phyloP scores from a whole-genome alignment of 2,113 vertebrate species.

The Rhabdornis inornatus region DNA sequence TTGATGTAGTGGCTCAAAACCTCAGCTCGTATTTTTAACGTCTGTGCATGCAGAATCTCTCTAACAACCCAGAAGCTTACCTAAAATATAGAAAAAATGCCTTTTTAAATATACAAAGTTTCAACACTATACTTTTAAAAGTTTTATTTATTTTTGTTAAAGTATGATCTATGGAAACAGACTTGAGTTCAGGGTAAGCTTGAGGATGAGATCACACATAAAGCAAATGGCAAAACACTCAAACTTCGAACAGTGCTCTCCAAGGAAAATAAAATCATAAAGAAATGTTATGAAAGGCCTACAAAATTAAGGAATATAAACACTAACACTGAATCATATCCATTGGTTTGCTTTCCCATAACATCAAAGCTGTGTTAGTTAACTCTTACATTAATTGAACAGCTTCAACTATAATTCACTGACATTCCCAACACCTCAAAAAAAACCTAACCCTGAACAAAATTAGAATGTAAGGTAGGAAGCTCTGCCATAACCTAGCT shows the following conservation, averaged over 20 bases:
- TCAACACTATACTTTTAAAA: background rate
- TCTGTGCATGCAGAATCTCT: slow-evolving; percentile 97
- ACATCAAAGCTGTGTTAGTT: background rate
- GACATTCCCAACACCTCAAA: background rate
- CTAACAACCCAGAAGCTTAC: slow-evolving; percentile 98
- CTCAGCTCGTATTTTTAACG: slow-evolving; percentile 97
- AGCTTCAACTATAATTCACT: background rate
- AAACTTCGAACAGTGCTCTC: background rate
- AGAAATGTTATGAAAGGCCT: background rate
- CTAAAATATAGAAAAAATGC: slow-evolving; percentile 66
- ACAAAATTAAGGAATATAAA: background rate
- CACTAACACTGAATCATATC: background rate
- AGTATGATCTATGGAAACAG: background rate
- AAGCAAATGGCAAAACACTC: background rate
- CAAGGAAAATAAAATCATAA: background rate
- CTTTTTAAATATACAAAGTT: background rate
- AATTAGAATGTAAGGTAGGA: background rate
- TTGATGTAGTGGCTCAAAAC: slow-evolving; percentile 98
- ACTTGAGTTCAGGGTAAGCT: background rate
- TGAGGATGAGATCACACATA: background rate
- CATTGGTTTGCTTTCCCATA: background rate
- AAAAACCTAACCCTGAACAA: background rate
- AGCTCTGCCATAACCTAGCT: background rate
- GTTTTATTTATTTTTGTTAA: background rate
- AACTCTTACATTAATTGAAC: background rate